Conservation (phyloP, 2,797 vertebrate species). For the Gila robusta region DNA sequence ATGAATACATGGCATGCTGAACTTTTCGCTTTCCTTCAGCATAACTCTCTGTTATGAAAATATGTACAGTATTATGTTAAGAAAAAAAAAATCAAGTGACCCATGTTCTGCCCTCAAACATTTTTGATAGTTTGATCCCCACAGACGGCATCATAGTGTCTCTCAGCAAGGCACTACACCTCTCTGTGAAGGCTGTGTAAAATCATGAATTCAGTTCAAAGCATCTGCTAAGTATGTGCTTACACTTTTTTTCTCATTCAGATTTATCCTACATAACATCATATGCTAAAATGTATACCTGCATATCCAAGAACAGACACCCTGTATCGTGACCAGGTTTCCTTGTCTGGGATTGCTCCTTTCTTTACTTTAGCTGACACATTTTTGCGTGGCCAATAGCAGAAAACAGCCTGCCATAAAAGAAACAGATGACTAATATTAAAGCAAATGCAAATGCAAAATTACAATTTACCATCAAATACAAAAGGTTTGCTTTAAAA, state of each 20-base stretch:
- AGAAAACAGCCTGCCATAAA: neutral
- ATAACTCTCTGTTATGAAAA: neutral
- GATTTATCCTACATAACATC: neutral
- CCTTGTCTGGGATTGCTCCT: neutral
- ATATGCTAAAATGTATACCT: neutral
- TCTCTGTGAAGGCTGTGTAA: neutral
- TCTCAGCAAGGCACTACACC: neutral
- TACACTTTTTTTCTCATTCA: slow-evolving; percentile 1
- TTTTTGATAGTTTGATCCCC: neutral
- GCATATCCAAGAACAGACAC: slow-evolving; percentile 6
- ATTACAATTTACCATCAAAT: neutral
- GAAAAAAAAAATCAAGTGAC: neutral
- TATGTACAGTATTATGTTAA: neutral
- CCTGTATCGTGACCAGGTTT: neutral
- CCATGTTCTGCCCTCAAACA: neutral
- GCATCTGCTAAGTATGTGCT: neutral
- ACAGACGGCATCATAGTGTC: neutral
- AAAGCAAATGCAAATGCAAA: neutral
- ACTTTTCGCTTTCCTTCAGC: neutral
- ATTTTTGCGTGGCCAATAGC: neutral
- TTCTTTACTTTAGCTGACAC: neutral
- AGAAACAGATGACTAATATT: neutral
- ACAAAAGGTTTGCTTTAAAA: neutral
- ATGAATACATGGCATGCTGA: neutral
- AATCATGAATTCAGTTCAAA: neutral